These are phyloP conservation scores for Synergus itoensis DNA, from an alignment of 2,888 invertebrate species.

Conservation along the genomic window DNA sequence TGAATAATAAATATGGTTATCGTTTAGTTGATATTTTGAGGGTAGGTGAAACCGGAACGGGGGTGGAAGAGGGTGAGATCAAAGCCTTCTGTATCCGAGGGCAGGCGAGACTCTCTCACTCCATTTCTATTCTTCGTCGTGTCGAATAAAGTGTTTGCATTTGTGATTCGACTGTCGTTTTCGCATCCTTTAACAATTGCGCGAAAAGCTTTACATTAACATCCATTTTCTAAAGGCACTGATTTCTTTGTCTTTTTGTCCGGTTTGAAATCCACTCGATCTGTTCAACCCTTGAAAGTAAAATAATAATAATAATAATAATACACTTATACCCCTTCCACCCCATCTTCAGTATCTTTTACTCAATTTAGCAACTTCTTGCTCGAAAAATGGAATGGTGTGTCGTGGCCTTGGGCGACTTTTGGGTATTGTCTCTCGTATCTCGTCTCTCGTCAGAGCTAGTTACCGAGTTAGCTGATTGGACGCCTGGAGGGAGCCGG, in stretches of 20 bases:
- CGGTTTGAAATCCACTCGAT: not conserved
- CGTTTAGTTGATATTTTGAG: constrained; percentile 83
- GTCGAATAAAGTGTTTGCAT: constrained; percentile 59
- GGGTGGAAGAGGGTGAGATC: constrained; percentile 64
- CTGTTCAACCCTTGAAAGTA: not conserved
- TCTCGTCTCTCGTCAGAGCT: constrained; percentile 68
- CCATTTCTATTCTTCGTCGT: constrained; percentile 57
- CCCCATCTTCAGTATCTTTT: constrained; percentile 38
- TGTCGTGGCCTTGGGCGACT: constrained; percentile 53
- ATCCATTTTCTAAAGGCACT: not conserved
- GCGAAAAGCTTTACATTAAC: constrained; percentile 2
- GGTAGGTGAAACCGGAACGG: constrained; percentile 75
- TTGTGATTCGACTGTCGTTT: constrained; percentile 55
- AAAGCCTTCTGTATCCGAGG: constrained; percentile 61
- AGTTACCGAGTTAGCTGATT: constrained; percentile 76
- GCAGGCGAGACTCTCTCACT: constrained; percentile 49
- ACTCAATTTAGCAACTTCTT: constrained; percentile 44
- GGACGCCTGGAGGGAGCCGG: constrained; percentile 72
- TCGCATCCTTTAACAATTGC: constrained; percentile 45
- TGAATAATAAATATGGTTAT: constrained; percentile 83
- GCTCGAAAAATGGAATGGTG: constrained; percentile 7
- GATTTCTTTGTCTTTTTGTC: constrained; percentile 1
- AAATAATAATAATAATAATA: not conserved
- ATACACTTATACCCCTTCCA: not conserved
- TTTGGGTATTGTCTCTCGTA: constrained; percentile 54